Evolutionary conservation across 2,888 invertebrate genomes (phyloP).

Genomic region (Oscheius onirici): DNA sequence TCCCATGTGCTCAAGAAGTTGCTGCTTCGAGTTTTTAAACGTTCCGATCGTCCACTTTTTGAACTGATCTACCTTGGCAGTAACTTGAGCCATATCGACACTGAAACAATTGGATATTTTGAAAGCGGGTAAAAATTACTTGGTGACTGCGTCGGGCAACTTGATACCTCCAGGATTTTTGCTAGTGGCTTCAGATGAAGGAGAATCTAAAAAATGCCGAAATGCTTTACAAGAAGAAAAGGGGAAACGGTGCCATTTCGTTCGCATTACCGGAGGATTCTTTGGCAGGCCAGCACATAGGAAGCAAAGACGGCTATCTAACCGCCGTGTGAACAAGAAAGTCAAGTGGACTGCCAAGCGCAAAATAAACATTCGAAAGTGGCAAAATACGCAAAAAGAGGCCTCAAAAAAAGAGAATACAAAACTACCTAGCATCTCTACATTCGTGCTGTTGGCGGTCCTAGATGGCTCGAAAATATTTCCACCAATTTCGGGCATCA

Average conservation of each 20-base stretch:
- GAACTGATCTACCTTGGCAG: constrained; percentile 85
- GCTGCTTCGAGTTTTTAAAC: constrained; percentile 95
- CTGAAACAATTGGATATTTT: neutral
- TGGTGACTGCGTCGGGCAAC: constrained; percentile 36
- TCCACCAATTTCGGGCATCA: constrained; percentile 8
- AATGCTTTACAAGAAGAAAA: too few species aligned
- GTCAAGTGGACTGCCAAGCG: neutral
- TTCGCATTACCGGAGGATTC: too few species aligned
- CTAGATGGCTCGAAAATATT: constrained; percentile 6
- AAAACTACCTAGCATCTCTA: neutral
- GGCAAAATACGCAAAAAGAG: too few species aligned
- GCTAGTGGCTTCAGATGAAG: neutral
- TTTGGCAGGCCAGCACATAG: constrained; percentile 5
- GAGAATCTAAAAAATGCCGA: neutral
- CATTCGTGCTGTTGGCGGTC: neutral
- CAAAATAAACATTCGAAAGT: neutral
- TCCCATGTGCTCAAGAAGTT: constrained; percentile 93
- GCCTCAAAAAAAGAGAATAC: neutral
- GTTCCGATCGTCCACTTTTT: constrained; percentile 98
- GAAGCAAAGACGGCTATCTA: neutral
- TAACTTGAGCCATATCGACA: constrained; percentile 56
- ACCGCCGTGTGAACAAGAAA: neutral
- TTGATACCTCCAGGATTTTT: constrained; percentile 20
- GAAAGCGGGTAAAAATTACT: constrained; percentile 13
- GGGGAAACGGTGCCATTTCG: too few species aligned